Conservation (phyloP, 2,113 vertebrate genomes). For the Phaetusa simplex region DNA sequence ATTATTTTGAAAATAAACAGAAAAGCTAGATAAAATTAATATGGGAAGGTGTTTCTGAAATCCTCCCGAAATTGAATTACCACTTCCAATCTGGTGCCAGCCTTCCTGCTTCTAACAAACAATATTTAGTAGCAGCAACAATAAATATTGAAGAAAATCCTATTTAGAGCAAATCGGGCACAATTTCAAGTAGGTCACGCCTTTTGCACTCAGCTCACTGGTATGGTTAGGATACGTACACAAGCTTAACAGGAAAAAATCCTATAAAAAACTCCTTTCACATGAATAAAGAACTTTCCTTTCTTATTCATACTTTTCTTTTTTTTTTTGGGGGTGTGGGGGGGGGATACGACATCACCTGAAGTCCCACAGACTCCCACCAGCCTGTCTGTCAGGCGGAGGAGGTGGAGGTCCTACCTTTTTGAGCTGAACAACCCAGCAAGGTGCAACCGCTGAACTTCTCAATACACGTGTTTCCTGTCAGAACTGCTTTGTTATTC, state of each 20-base stretch:
- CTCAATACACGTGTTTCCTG: not conserved
- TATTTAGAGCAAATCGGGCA: not conserved
- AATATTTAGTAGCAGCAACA: not conserved
- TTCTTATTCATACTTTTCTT: not conserved
- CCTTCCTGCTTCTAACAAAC: not conserved
- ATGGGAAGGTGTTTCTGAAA: not conserved
- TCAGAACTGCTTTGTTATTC: not conserved
- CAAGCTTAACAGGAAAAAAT: not conserved
- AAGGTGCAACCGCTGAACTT: not conserved
- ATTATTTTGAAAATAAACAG: conserved; percentile 6
- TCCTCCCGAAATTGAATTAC: not conserved
- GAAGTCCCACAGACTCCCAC: not conserved
- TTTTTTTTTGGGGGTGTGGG: too few species aligned
- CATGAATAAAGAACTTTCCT: not conserved
- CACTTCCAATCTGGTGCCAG: not conserved
- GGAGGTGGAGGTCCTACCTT: not conserved
- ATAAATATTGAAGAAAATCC: not conserved
- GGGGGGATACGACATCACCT: rapidly evolving
- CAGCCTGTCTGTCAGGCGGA: not conserved
- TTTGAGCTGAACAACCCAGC: not conserved
- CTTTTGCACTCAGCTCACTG: not conserved
- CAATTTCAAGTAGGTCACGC: not conserved
- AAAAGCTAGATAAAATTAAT: conserved; percentile 21
- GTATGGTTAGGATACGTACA: not conserved
- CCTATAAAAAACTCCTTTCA: not conserved